Conservation (phyloP, 1,140 invertebrate species). For the Aradophagus sp. region DNA sequence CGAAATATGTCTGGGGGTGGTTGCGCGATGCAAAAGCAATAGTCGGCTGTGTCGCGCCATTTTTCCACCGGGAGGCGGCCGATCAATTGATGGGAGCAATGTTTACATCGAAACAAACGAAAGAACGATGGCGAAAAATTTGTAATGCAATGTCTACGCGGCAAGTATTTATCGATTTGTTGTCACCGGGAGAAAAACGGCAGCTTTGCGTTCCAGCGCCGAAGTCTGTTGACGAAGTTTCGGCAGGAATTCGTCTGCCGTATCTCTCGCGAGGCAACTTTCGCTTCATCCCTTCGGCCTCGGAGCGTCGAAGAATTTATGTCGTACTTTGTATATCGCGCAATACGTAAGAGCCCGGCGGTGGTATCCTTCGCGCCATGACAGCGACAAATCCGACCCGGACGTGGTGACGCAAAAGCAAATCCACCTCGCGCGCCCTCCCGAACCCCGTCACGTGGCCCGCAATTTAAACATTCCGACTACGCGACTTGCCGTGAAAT, state of each 20-base stretch:
- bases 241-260: conserved; percentile 41
- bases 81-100: no score
- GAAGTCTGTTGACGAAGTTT: conserved; percentile 31
- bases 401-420: conserved; percentile 72
- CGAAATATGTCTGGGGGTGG: no score
- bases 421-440: conserved; percentile 55
- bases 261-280: conserved; percentile 20
- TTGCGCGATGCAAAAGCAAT: no score
- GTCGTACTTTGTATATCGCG: conserved; percentile 46
- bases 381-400: conserved; percentile 71
- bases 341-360: conserved; percentile 26
- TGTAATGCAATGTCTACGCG: conserved; percentile 25
- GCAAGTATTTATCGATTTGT: conserved; percentile 31
- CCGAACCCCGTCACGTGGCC: conserved; percentile 10
- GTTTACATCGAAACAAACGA: conserved; percentile 9
- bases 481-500: conserved; percentile 57
- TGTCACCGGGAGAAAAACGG: conserved; percentile 33
- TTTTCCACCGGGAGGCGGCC: no score
- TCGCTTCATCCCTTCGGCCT: conserved; percentile 21
- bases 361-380: conserved; percentile 42
- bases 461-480: conserved; percentile 60
- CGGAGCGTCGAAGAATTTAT: conserved; percentile 44
- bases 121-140: conserved; percentile 25
- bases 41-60: no score
- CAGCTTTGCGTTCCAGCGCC: conserved; percentile 21